These are phyloP conservation scores for Hyles euphorbiae DNA, from an alignment of 1,140 invertebrate species.

Conservation along the genomic window DNA sequence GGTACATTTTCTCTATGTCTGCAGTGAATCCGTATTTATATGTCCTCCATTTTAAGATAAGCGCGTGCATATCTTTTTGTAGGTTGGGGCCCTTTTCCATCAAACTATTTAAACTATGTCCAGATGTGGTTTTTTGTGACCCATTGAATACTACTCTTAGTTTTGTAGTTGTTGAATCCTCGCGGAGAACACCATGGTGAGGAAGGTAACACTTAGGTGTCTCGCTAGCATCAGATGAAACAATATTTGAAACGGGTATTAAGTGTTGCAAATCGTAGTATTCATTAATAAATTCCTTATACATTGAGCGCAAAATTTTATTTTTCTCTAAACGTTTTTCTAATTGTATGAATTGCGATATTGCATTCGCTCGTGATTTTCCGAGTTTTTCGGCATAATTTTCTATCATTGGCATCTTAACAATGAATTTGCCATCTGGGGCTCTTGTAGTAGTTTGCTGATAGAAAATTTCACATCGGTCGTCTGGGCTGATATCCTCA, in stretches of 20 bases:
- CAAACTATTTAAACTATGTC: conserved; percentile 24
- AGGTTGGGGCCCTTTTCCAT: conserved; percentile 48
- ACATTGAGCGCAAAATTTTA: conserved; percentile 11
- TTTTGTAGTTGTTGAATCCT: not conserved
- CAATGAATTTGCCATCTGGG: conserved; percentile 15
- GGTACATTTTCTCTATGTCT: conserved; percentile 43
- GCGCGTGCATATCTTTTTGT: conserved; percentile 34
- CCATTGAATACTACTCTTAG: conserved; percentile 16
- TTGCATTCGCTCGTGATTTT: conserved; percentile 11
- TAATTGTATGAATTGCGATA: conserved; percentile 21
- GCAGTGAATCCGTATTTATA: conserved; percentile 25
- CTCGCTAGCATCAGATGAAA: not conserved
- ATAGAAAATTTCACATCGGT: conserved; percentile 20
- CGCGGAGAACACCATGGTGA: conserved; percentile 8
- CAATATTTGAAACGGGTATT: conserved; percentile 4
- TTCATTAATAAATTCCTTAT: conserved; percentile 17
- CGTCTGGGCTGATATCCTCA: conserved; percentile 8
- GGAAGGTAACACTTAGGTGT: conserved; percentile 8
- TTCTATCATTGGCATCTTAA: conserved; percentile 17
- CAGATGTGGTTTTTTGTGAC: conserved; percentile 2
- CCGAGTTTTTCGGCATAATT: conserved; percentile 19
- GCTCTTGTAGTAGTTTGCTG: conserved; percentile 8
- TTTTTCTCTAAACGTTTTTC: conserved; percentile 15
- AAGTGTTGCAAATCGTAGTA: conserved; percentile 16
- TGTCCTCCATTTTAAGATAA: conserved; percentile 32